A percentile compares a stretch with the other conserved stretches of the same genome.
Conservation (phyloP, 1,140 invertebrate species). For the Odontomachus brunneus region DNA sequence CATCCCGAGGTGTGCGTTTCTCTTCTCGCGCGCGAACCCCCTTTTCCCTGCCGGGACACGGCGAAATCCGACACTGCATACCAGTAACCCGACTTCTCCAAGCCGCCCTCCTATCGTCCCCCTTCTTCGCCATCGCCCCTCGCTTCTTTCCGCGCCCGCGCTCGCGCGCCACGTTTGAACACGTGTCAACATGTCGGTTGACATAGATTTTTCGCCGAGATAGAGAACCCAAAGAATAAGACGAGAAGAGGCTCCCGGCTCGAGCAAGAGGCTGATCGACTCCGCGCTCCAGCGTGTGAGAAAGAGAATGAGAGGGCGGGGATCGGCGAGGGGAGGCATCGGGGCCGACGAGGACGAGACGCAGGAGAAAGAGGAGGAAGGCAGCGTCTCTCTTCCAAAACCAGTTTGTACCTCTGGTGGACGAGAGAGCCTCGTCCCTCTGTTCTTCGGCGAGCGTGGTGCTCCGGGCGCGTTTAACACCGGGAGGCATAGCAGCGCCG, state of each 20-base stretch:
- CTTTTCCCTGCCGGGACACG: constrained; percentile 64
- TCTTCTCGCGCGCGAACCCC: constrained; percentile 38
- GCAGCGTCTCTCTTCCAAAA: constrained; percentile 68
- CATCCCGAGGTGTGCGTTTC: constrained; percentile 46
- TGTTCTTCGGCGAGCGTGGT: constrained; percentile 57
- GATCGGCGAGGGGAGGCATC: not conserved
- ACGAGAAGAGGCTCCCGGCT: constrained; percentile 63
- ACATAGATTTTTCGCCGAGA: constrained; percentile 82
- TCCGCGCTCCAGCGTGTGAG: constrained; percentile 62
- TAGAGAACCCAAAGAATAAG: constrained; percentile 78
- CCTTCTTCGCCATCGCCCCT: constrained; percentile 35
- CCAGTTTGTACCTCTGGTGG: constrained; percentile 73
- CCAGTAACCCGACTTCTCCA: constrained; percentile 75
- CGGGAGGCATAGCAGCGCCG: constrained; percentile 61
- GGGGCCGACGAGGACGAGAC: constrained; percentile 22
- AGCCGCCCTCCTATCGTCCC: constrained; percentile 43
- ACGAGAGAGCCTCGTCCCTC: constrained; percentile 33
- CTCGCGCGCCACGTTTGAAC: constrained; percentile 77
- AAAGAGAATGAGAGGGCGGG: constrained; percentile 59
- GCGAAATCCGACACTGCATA: constrained; percentile 79
- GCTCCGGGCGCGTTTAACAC: constrained; percentile 71
- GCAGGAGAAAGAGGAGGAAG: constrained; percentile 25
- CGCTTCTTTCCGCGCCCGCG: constrained; percentile 47
- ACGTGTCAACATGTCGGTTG: constrained; percentile 81
- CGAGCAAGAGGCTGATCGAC: constrained; percentile 72